These are phyloP conservation scores for Drosophila helvetica DNA, from an alignment of 2,888 invertebrate genomes.

Conservation along the genomic window DNA sequence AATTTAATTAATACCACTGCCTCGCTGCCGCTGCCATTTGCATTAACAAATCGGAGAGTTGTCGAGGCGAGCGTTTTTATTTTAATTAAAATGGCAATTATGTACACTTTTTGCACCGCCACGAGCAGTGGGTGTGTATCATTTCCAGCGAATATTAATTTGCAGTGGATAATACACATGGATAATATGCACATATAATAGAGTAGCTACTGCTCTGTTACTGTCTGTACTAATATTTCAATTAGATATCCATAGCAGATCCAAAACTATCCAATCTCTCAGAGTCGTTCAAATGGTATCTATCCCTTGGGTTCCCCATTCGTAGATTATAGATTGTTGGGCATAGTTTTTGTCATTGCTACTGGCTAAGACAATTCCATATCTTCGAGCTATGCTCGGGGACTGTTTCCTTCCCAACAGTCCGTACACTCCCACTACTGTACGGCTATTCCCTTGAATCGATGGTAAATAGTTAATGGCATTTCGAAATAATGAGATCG, in stretches of 20 bases:
- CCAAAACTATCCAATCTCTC: no score
- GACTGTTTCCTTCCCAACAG: no score
- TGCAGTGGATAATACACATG: neutral
- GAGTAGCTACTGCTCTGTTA: neutral
- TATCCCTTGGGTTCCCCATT: no score
- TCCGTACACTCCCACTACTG: no score
- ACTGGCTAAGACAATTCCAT: no score
- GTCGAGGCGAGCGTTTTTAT: conserved; percentile 27
- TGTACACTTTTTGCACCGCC: neutral
- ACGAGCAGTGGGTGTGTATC: neutral
- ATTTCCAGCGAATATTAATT: neutral
- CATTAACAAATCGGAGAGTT: conserved; percentile 43
- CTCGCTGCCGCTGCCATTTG: conserved; percentile 24
- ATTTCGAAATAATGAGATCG: conserved; percentile 27
- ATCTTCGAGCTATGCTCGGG: no score
- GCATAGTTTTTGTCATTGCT: no score
- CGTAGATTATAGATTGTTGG: no score
- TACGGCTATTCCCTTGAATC: neutral
- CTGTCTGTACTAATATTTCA: neutral
- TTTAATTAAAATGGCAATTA: conserved; percentile 38
- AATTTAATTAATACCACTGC: conserved; percentile 48
- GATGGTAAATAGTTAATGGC: conserved; percentile 33
- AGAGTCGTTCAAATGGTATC: no score
- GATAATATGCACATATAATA: neutral
- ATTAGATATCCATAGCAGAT: no score